Base-by-base conservation (phyloP, 2,888 invertebrate species). In the Leptinotarsa peninsularis region DNA sequence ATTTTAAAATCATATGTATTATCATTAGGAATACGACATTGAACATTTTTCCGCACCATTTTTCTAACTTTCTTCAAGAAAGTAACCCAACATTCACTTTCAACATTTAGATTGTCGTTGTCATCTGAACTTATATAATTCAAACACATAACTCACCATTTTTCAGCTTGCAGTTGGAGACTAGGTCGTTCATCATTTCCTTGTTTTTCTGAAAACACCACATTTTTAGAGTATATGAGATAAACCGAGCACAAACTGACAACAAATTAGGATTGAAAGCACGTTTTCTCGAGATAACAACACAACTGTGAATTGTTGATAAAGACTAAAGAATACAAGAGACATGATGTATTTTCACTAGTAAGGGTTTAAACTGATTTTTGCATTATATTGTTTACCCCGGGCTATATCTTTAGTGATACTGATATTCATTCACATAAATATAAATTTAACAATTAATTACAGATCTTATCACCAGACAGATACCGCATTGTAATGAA, bases 101-200 rank as follows among this genome's bases (percentile, higher is more conserved):
- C 10, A 43, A 43, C 43, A 10, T 10, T 43, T 1, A 33, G 33
- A 33, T 33, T 33, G 33, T 33, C 43, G 0, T 43, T 43, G 43
- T 10, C 43, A 10, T 43, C 2, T 43, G 43, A 43, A 43, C 43
- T 43, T 43, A 43, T 43, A 17, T 13, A 58, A 14, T 15, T 14
- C 2, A 14, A 58, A 58, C 33, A 58, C 33, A 54, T 33, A 18
- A 76, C 92, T 91, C 87, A 92, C 93, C 92, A 89, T 92, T 92
- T 89, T 92, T 92, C 78, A 92, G 87, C 88, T 92, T 92, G 86
- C 91, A 91, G 86, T 90, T 92, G 78, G 91, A 90, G 70, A 93
- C 90, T 81, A 94, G 90, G 84, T 93, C 93, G 87, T 92, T 93
- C 93, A 94, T 93, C 84, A 93, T 89, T 87, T 93, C 93, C 87